Base-by-base conservation (phyloP, 1,140 invertebrate genomes). In the Polyergus mexicanus region DNA sequence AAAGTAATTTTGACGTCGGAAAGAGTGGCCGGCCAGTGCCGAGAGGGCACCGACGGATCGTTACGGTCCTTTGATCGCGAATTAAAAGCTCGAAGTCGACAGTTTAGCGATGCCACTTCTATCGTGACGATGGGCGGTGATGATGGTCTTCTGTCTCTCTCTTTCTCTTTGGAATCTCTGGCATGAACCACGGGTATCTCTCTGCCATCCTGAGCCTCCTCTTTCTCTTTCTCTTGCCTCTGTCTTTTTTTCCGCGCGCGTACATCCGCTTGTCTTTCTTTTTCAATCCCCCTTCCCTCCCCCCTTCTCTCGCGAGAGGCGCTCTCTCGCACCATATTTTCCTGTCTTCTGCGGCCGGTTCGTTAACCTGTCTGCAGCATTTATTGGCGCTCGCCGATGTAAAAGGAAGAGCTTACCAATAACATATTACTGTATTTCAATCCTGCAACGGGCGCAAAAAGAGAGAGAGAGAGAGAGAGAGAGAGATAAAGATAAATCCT, bases 291-390 rank as follows among this genome's bases (percentile, higher is more conserved):
- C 54, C 66, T 44, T 41, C 28, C 0, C 25, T n/a, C 25, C 25
- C 25, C 38, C 66, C 56, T 4, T 25, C 60, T 5, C 62, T 32
- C 62, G 16, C 11, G 28, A 7, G 1, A 44, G 38, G 84, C 68
- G 58, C 58, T 69, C 81, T 56, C 41, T 60, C 62, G 66, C 54
- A 54, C 65, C 75, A 41, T 76, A 51, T 65, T 66, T 83, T 58
- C 65, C 75, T 84, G 83, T 88, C 75, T 86, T 76, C 28, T 69
- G 76, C 88, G 78, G 91, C 92, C 88, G 92, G 93, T 94, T 94
- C 93, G 94, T 94, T 94, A 94, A 94, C 93, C 94, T 94, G 94
- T 94, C 93, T 92, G 89, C 86, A 89, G 90, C 92, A 94, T 94
- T 93, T 94, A 94, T 94, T 93, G 93, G 89, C 90, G 78, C 91